Evolutionary conservation across 2,888 invertebrate genomes (phyloP).

Genomic region (Micoletzkya japonica): DNA sequence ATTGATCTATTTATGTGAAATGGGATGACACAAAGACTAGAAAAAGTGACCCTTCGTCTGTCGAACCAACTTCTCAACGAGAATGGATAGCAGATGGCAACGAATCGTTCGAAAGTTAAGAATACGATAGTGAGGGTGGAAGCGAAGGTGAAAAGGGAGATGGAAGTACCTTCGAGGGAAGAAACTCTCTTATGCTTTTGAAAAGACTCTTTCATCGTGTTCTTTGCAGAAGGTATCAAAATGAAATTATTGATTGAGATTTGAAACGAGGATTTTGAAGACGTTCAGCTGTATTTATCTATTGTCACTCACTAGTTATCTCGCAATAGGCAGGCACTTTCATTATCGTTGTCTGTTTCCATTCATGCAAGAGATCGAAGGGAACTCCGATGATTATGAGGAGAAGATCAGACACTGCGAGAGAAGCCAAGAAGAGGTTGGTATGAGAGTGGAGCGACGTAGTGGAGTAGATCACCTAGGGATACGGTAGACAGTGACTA

Average conservation of each 20-base stretch:
- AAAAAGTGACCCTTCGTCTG: conserved; percentile 4
- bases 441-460: conserved; percentile 58
- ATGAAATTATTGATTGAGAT: neutral
- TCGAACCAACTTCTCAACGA: conserved; percentile 36
- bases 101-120: conserved; percentile 55
- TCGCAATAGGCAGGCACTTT: conserved; percentile 53
- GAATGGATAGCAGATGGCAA: conserved; percentile 62
- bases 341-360: conserved; percentile 46
- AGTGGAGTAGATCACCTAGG: conserved; percentile 43
- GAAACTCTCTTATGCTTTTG: neutral
- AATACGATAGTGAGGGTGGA: conserved; percentile 61
- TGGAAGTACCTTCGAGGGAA: conserved; percentile 48
- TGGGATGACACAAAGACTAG: neutral
- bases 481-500: neutral
- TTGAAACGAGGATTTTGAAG: neutral
- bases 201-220: neutral
- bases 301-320: conserved; percentile 45
- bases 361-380: conserved; percentile 57
- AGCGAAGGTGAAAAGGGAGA: conserved; percentile 59
- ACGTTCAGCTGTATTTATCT: neutral
- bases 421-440: conserved; percentile 60
- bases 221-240: neutral
- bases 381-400: conserved; percentile 58
- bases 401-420: conserved; percentile 53
- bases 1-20: neutral